Percentiles rank a stretch among this genome's conserved stretches.
phyloP scores from a whole-genome alignment of 2,797 vertebrate genomes.

The Bovichtus diacanthus region DNA sequence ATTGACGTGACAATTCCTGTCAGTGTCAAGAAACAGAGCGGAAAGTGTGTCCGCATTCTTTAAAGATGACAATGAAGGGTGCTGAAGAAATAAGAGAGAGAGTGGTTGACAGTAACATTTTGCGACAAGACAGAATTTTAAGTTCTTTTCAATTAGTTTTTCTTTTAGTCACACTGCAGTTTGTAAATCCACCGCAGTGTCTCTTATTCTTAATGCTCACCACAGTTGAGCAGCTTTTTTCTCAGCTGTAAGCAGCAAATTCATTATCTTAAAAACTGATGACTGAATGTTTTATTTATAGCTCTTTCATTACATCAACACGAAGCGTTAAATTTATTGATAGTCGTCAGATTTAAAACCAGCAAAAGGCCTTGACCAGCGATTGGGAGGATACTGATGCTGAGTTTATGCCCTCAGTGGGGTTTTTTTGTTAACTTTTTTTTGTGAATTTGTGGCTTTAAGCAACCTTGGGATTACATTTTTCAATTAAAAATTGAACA shows the following conservation, averaged over 20 bases:
- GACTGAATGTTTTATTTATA: conserved; percentile 26
- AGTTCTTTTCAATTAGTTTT: neutral
- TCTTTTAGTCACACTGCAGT: neutral
- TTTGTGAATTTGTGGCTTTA: neutral
- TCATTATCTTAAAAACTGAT: conserved; percentile 30
- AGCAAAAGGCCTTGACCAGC: conserved; percentile 12
- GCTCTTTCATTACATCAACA: conserved; percentile 5
- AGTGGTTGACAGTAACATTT: neutral
- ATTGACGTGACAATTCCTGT: neutral
- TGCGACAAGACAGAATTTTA: neutral
- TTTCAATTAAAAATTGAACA: neutral
- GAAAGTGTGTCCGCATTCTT: neutral
- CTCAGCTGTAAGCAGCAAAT: conserved; percentile 15
- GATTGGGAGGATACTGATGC: neutral
- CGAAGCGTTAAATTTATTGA: conserved; percentile 7
- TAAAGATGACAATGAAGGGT: neutral
- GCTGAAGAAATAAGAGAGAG: neutral
- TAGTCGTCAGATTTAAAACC: conserved; percentile 28
- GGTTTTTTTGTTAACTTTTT: neutral
- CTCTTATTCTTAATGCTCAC: neutral
- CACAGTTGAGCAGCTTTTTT: neutral
- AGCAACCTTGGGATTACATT: neutral
- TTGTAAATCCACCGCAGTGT: neutral
- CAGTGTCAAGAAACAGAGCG: neutral
- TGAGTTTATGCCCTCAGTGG: neutral